Evolutionary conservation across 2,113 vertebrate species (phyloP).

Genomic region (Macaca fascicularis): T2T-MFA8v1.1 NC_088394.1:26152501-26153000

Average conservation of each 20-base stretch:
- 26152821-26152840: background rate
- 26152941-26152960: too few species aligned
- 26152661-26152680: background rate
- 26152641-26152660: background rate
- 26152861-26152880: background rate
- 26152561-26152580: background rate
- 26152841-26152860: background rate
- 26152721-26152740: background rate
- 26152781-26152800: background rate
- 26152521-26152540: rapidly evolving
- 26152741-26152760: too few species aligned
- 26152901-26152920: background rate
- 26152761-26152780: rapidly evolving
- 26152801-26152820: background rate
- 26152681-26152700: background rate
- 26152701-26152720: background rate
- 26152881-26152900: background rate
- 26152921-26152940: background rate
- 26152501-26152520: background rate
- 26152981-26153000: too few species aligned
- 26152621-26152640: background rate
- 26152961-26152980: too few species aligned
- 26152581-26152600: background rate
- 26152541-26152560: background rate
- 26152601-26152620: background rate